Evolutionary conservation across 2,888 invertebrate species (phyloP), one percentile per base, ranked within the genome.

Genomic region (Pecten maximus): DNA sequence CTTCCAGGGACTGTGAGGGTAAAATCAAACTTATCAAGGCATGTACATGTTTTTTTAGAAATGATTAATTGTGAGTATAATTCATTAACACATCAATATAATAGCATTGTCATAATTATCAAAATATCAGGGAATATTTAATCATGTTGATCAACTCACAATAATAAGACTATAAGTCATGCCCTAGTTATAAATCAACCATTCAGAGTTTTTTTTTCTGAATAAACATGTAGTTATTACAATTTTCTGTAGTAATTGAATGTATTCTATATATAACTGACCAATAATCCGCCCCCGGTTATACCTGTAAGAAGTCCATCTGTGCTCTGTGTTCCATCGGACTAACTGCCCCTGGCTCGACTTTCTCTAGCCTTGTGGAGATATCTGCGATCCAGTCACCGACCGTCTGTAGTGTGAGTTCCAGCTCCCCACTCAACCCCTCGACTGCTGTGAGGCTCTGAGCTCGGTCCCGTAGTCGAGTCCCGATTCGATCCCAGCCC

Each of bases 341-440:
- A 98, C 91, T 98, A 97, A 19, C 90, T 87, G 95, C 94, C 48
- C 95, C 94, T 12, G 95, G 94, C 4, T 98, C 98, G 39, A 99
- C 97, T 89, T 98, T 98, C 94, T 99, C 99, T 91, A 99, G 97
- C 94, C 98, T 98, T 95, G 99, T 99, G 48, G 98, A 98, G 94
- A 99, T 98, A 91, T 98, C 98, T 96, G 98, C 98, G 88, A 99
- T 97, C n/a, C 99, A 98, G 96, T 98, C 98, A 35, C 98, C 97
- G 10, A 99, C 97, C 0, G 98, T 97, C 91, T 98, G 98, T 6
- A 99, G 97, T 1, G 98, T 98, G 0, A 98, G 98, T 97, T 99
- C 99, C 96, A 99, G 99, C 97, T 99, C 99, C 91, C 98, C 98
- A 89, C 98, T 98, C 15, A 99, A 98, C 95, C 99, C 99, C 2